phyloP scores from a whole-genome alignment of 2,888 invertebrate genomes.

The Dicyrtoma fusca region DNA sequence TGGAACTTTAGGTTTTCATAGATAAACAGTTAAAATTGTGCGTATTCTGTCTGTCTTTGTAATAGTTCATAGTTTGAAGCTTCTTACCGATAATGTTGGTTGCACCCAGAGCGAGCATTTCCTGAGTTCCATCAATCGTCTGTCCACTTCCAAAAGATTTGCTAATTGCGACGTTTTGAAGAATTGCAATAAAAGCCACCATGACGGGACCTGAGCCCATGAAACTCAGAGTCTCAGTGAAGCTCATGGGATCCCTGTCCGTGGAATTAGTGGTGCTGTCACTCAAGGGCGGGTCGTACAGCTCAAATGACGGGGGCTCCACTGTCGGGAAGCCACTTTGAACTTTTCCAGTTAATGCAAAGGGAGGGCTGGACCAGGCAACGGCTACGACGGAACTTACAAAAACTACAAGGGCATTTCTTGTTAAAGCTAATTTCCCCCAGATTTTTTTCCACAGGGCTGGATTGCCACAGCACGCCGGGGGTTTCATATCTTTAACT shows the following conservation, averaged over 20 bases:
- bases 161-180: constrained; percentile 93
- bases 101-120: constrained; percentile 82
- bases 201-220: constrained; percentile 82
- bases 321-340: constrained; percentile 71
- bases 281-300: constrained; percentile 56
- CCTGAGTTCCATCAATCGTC: constrained; percentile 83
- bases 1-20: no score
- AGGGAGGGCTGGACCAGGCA: constrained; percentile 65
- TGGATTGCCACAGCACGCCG: constrained; percentile 56
- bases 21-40: no score
- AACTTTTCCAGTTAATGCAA: constrained; percentile 67
- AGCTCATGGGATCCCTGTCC: constrained; percentile 33
- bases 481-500: constrained; percentile 14
- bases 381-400: constrained; percentile 68
- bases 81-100: no score
- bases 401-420: constrained; percentile 81
- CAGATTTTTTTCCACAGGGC: constrained; percentile 64
- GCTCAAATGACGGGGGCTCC: constrained; percentile 73
- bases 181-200: constrained; percentile 85
- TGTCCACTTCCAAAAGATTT: constrained; percentile 83
- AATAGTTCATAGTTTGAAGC: no score
- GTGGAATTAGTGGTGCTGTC: constrained; percentile 15
- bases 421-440: constrained; percentile 75
- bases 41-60: no score
- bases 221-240: constrained; percentile 42